A percentile compares a stretch with the other conserved stretches of the same genome.
Evolutionary conservation across 2,113 vertebrate genomes (phyloP).

Genomic region (Sturnira hondurensis): DNA sequence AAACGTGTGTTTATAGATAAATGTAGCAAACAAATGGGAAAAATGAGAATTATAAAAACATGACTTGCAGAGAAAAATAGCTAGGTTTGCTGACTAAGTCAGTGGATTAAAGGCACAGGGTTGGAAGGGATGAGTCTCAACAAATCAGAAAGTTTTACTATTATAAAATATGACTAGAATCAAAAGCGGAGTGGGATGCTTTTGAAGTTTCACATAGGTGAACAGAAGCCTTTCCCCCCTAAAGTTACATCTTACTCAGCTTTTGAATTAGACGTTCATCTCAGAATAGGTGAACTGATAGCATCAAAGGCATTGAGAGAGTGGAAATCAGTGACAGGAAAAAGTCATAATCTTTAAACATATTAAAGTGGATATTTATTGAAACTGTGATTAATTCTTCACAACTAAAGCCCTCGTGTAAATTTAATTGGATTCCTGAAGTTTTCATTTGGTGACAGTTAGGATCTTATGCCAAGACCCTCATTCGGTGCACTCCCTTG

Average conservation of each 20-base stretch:
- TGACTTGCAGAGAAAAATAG: background rate
- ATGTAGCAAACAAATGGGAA: background rate
- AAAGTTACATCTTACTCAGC: background rate
- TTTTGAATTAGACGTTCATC: background rate
- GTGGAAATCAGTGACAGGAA: background rate
- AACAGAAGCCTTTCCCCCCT: background rate
- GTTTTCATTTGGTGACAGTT: background rate
- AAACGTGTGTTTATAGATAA: background rate
- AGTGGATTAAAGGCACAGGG: background rate
- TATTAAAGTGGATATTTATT: background rate
- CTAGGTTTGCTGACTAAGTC: background rate
- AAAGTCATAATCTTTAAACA: background rate
- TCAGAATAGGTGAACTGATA: background rate
- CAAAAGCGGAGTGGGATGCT: background rate
- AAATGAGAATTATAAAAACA: background rate
- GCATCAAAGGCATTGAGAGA: background rate
- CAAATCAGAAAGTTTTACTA: background rate
- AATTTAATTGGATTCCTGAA: background rate
- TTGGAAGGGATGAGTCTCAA: background rate
- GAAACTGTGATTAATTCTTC: background rate
- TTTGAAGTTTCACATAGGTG: background rate
- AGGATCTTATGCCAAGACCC: background rate
- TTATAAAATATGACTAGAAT: slow-evolving; percentile 4
- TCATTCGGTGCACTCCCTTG: background rate
- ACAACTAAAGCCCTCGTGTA: background rate